phyloP scores from a whole-genome alignment of 2,797 vertebrate genomes.

The Graptemys geographica region DNA sequence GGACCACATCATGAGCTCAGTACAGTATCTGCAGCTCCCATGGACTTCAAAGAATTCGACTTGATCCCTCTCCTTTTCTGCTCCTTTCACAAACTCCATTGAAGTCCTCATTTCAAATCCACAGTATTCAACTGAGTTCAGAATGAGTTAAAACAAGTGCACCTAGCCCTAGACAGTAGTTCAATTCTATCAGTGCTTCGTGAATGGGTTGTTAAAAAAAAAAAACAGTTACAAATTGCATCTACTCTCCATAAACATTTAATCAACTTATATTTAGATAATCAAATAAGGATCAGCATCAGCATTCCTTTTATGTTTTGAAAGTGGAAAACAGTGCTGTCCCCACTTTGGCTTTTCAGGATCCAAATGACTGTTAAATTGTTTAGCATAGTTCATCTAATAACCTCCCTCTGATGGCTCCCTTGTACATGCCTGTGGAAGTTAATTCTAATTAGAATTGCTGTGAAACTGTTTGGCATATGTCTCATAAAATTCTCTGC shows the following conservation, averaged over 20 bases:
- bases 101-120: background rate
- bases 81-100: background rate
- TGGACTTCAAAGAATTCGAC: background rate
- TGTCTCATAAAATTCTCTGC: slow-evolving; percentile 56
- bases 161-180: background rate
- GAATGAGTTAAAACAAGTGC: background rate
- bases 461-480: slow-evolving; percentile 52
- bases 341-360: background rate
- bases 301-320: background rate
- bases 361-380: slow-evolving; percentile 43
- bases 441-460: slow-evolving; percentile 63
- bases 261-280: background rate
- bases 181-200: background rate
- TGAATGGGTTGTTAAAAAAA: background rate
- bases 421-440: slow-evolving; percentile 41
- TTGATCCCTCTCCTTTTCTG: background rate
- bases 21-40: background rate
- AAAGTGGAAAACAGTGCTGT: background rate
- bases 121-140: background rate
- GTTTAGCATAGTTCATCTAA: slow-evolving; percentile 49
- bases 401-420: slow-evolving; percentile 35
- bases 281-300: background rate
- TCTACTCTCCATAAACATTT: background rate
- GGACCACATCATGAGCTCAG: background rate
- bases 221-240: background rate